These are phyloP conservation scores for Chymomyza fuscimana DNA, from an alignment of 2,888 invertebrate genomes.

Conservation along the genomic window DNA sequence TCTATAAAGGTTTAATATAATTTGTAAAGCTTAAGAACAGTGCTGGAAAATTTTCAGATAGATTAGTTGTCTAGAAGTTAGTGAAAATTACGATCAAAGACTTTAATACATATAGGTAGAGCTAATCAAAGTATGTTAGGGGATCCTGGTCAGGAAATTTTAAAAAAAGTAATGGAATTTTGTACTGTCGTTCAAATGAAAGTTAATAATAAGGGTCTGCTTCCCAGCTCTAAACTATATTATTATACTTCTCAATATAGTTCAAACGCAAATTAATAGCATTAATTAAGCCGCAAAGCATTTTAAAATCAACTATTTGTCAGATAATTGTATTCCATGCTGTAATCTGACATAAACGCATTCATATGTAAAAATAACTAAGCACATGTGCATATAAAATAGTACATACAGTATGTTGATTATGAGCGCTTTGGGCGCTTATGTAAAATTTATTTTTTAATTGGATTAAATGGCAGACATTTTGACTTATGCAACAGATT, in stretches of 20 bases:
- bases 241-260: not conserved
- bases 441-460: constrained; percentile 62
- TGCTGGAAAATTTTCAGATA: too few relatives aligned
- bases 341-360: not conserved
- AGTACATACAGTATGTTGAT: not conserved
- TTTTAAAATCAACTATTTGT: not conserved
- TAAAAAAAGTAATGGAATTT: too few relatives aligned
- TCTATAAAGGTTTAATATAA: too few relatives aligned
- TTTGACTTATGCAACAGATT: constrained; percentile 48
- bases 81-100: too few relatives aligned
- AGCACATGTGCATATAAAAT: not conserved
- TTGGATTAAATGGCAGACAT: constrained; percentile 67
- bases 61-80: too few relatives aligned
- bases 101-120: too few relatives aligned
- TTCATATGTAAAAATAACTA: not conserved
- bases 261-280: not conserved
- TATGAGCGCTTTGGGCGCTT: constrained; percentile 31
- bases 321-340: not conserved
- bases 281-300: not conserved
- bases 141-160: too few relatives aligned
- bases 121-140: too few relatives aligned
- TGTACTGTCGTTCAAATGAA: too few relatives aligned
- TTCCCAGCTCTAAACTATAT: too few relatives aligned
- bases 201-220: too few relatives aligned
- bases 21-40: too few relatives aligned